phyloP scores from a whole-genome alignment of 2,113 vertebrate genomes.

The Grallaria varia region DNA sequence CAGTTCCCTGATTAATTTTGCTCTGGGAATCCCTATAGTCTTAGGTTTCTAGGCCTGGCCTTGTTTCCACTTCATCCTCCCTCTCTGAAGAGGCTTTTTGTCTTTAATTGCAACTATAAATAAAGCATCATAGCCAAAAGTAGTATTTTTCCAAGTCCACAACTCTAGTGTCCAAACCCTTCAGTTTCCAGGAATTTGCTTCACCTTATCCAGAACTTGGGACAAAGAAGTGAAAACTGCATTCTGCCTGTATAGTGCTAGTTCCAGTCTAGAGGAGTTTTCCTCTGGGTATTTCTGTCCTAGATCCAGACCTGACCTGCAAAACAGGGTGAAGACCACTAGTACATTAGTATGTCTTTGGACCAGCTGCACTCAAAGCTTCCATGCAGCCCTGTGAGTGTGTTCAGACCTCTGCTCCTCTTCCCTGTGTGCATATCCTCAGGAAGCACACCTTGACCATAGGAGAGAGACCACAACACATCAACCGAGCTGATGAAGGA shows the following conservation, averaged over 20 bases:
- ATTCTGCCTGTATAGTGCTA: neutral
- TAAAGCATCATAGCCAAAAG: constrained; percentile 62
- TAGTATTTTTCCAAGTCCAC: constrained; percentile 66
- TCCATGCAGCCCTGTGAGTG: neutral
- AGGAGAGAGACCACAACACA: neutral
- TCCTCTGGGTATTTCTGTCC: neutral
- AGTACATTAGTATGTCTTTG: neutral
- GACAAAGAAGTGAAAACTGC: constrained; percentile 54
- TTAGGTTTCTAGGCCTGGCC: constrained; percentile 56
- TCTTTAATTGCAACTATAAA: constrained; percentile 70
- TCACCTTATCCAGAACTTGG: constrained; percentile 53
- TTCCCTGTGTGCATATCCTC: neutral
- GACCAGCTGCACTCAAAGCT: neutral
- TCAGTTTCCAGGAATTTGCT: constrained; percentile 65
- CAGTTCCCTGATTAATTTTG: constrained; percentile 52
- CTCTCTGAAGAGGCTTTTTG: constrained; percentile 65
- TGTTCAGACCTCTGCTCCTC: neutral
- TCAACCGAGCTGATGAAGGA: neutral
- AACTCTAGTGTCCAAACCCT: constrained; percentile 37
- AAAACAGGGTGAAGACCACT: neutral
- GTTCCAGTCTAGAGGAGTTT: neutral
- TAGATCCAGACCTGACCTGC: neutral
- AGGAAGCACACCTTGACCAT: neutral
- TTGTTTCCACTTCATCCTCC: constrained; percentile 57
- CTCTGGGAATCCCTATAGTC: constrained; percentile 58